Percentiles rank a stretch among this genome's conserved stretches.
Evolutionary conservation across 1,140 invertebrate genomes (phyloP).

Genomic region (Alviniconcha marisindica): DNA sequence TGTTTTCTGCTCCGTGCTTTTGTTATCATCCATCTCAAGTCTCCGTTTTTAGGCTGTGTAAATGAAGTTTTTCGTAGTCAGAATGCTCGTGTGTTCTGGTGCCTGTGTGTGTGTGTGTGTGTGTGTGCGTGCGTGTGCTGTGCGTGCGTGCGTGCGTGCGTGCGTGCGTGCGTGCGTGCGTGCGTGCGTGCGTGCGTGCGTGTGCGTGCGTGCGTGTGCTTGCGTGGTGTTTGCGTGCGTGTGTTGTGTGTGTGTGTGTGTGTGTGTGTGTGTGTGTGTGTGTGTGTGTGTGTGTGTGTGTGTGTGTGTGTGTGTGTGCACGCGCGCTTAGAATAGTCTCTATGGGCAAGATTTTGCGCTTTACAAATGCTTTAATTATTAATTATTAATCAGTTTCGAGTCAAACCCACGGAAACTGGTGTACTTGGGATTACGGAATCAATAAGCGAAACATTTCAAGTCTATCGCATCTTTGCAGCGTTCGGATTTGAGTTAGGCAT

Average conservation of each 20-base stretch:
- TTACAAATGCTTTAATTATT: no score
- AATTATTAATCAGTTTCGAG: not conserved
- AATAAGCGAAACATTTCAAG: no score
- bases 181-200: slow-evolving; percentile 17
- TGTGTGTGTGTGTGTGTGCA: not conserved
- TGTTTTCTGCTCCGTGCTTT: not conserved
- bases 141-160: slow-evolving; percentile 15
- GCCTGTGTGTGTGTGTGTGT: slow-evolving; percentile 6
- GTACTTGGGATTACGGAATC: not conserved
- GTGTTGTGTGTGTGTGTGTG: not conserved
- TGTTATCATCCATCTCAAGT: not conserved
- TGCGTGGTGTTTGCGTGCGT: no score
- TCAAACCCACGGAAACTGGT: not conserved
- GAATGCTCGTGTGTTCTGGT: not conserved
- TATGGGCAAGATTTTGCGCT: not conserved
- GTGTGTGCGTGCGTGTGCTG: slow-evolving; percentile 21
- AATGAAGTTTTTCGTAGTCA: not conserved
- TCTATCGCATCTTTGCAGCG: no score
- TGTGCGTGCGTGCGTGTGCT: not conserved
- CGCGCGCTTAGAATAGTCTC: not conserved
- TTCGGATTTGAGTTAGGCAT: no score
- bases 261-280: slow-evolving; percentile 15
- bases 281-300: not conserved
- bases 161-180: slow-evolving; percentile 13
- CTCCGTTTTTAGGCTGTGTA: not conserved